Conservation (phyloP, 2,888 invertebrate species). For the Piscicola geometra region DNA sequence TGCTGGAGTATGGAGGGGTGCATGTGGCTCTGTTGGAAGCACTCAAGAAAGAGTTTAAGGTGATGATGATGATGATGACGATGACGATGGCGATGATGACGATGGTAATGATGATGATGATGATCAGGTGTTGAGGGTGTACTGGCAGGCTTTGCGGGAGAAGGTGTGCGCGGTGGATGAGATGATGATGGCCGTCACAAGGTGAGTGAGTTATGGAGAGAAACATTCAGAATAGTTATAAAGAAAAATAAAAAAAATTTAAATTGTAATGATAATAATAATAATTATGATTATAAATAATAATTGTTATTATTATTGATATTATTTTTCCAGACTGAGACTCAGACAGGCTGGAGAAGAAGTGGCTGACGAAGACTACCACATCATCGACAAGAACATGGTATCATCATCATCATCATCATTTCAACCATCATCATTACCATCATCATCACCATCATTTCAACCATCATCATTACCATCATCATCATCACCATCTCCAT, state of each 20-base stretch:
- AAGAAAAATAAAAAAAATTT: too few relatives aligned
- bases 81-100: too few relatives aligned
- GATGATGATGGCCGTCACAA: conserved; percentile 67
- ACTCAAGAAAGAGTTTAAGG: conserved; percentile 66
- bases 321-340: conserved; percentile 51
- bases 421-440: too few relatives aligned
- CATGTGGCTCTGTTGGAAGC: conserved; percentile 62
- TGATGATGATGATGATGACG: conserved; percentile 45
- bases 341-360: conserved; percentile 58
- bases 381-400: conserved; percentile 44
- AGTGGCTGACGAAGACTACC: conserved; percentile 46
- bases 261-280: too few relatives aligned
- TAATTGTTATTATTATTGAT: too few relatives aligned
- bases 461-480: too few relatives aligned
- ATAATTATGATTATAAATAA: background rate
- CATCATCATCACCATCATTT: too few relatives aligned
- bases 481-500: too few relatives aligned
- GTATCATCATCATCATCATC: background rate
- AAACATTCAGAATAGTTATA: too few relatives aligned
- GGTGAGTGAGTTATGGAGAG: too few relatives aligned
- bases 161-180: conserved; percentile 66
- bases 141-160: conserved; percentile 55
- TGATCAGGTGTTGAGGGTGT: conserved; percentile 48
- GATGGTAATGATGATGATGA: too few relatives aligned
- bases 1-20: conserved; percentile 58